A percentile compares a stretch with the other conserved stretches of the same genome.
Conservation (phyloP, 2,888 invertebrate genomes). For the Idaea dimidiata region DNA sequence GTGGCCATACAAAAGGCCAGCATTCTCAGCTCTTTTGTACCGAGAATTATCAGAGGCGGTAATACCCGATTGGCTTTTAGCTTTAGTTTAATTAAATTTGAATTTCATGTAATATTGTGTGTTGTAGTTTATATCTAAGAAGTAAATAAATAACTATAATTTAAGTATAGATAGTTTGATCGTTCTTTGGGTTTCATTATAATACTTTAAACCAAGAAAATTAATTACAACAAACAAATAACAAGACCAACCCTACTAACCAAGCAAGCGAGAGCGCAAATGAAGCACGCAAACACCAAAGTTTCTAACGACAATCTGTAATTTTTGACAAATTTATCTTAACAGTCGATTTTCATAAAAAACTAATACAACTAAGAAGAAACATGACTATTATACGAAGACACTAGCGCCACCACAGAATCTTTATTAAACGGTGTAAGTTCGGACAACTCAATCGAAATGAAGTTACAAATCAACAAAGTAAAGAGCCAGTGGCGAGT, state of each 20-base stretch:
- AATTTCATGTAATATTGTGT: too few relatives aligned
- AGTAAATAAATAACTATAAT: too few relatives aligned
- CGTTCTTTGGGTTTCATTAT: not conserved
- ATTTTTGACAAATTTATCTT: not conserved
- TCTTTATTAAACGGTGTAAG: not conserved
- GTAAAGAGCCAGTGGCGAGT: constrained; percentile 48
- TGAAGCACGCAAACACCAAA: constrained; percentile 22
- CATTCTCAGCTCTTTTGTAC: too few relatives aligned
- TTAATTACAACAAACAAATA: constrained; percentile 9
- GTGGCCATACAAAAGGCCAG: too few relatives aligned
- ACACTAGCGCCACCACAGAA: not conserved
- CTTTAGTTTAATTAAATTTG: too few relatives aligned
- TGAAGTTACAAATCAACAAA: constrained; percentile 54
- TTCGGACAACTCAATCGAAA: constrained; percentile 49
- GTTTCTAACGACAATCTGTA: not conserved
- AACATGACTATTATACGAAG: not conserved
- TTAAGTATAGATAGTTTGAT: too few relatives aligned
- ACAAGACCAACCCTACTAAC: constrained; percentile 21
- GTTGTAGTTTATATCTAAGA: too few relatives aligned
- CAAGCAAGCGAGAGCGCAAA: constrained; percentile 16
- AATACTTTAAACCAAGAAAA: not conserved
- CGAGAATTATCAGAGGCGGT: too few relatives aligned
- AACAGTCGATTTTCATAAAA: not conserved
- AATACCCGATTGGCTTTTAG: too few relatives aligned
- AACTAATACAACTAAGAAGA: not conserved